Base-by-base conservation (phyloP, 2,113 vertebrate genomes). In the Zootoca vivipara region DNA sequence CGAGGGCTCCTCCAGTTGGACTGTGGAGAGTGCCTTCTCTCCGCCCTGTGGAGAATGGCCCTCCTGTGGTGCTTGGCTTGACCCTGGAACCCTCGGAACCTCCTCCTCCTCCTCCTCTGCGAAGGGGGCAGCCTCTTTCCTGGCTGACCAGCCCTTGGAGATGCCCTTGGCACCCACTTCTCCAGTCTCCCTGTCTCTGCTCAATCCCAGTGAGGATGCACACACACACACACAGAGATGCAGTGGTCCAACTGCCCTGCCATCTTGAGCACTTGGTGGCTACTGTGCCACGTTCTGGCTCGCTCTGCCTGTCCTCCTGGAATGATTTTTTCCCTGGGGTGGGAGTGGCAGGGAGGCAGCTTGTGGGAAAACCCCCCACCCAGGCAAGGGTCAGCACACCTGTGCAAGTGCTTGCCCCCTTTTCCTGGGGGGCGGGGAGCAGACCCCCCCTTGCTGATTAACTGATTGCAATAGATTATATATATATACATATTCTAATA, bases 401-500 rank as follows among this genome's bases (percentile, higher is more conserved):
- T 10, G 3, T n/a, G 58, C 78, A 89, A 92, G 91, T 69, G 12
- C 52, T 69, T 85, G 90, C 90, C 72, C 78, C 89, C 74, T 86
- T 77, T 64, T 88, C 1, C 67, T 70, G 78, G 58, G 75, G 7
- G 84, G 86, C 87, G 93, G 89, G 86, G 75, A 87, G 86, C 85
- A 85, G 89, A 12, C 90, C 85, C 92, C 3, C 28, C 0, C 85
- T 86, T 94, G 95, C 94, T 93, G 95, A 94, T 89, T 95, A 93
- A 92, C 89, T 89, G 72, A 94, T 96, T 96, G 97, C 96, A 96
- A 97, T 96, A 96, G 94, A 91, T 80, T 22, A n/a, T 97, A 94
- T 96, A 96, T 95, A 97, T 93, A 96, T 95, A 97, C 93, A 97
- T 93, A 90, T 87, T 91, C 95, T 94, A 97, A 96, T 96, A 97